Base-by-base conservation (phyloP, 2,113 vertebrate genomes). In the Bubalus kerabau region DNA sequence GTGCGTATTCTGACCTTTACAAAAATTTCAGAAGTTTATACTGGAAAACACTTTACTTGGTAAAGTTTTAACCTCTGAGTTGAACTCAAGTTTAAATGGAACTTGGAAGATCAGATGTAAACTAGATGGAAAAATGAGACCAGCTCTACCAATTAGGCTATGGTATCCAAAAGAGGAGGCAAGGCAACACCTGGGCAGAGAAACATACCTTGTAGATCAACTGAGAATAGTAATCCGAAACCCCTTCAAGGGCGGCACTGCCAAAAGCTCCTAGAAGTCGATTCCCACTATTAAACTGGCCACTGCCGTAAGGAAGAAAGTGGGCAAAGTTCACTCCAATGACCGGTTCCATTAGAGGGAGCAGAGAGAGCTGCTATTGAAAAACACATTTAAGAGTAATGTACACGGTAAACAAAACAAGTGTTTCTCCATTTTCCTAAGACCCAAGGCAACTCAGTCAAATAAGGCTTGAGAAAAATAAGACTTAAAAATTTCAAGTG, bases 271-370 rank as follows among this genome's bases (percentile, higher is more conserved):
- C 99, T 1, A 99, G 99, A 84, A 99, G 99, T 10, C 98, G 98
- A 97, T 99, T 99, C 98, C 99, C 99, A 97, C 99, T 98, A 97
- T 99, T 99, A 97, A 99, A 98, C 52, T 99, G 99, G 64, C 99
- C 99, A 97, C 99, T 99, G 98, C 99, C 99, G 54, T 99, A 99
- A 2, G 99, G 99, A 67, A 99, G 99, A 97, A 99, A 99, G 97
- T 99, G 99, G 96, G 99, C 99, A 98, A 99, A 99, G 97, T 99
- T 99, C 97, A 99, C 99, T 95, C 99, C 99, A 97, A 99, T 99
- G 90, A 99, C 99, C 0, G 99, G 99, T 98, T 99, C 99, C 99
- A 99, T 99, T 96, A 99, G 99, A 96, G 99, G 99, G 96, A 99
- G 99, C 97, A 99, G 99, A 74, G 99, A 99, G 97, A 99, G 99